Evolutionary conservation across 2,797 vertebrate genomes (phyloP).

Genomic region (Mycteria americana): DNA sequence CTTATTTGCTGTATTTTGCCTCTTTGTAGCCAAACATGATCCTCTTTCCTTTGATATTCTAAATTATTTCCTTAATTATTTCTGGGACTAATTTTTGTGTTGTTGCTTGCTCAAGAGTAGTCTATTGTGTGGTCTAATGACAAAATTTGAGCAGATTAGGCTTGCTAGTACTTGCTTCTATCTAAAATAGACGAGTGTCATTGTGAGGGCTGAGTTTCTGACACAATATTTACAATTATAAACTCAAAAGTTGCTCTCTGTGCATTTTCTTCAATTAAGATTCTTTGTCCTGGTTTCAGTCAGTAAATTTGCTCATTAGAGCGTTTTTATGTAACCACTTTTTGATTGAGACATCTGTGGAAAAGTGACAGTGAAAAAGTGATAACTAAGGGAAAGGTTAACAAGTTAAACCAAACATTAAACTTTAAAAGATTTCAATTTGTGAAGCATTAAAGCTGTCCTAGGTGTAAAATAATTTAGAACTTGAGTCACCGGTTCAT

Average conservation of each 20-base stretch:
- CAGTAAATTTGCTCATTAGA: conserved; percentile 15
- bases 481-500: neutral
- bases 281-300: conserved; percentile 23
- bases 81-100: neutral
- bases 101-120: neutral
- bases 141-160: conserved; percentile 20
- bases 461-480: neutral
- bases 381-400: neutral
- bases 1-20: neutral
- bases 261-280: conserved; percentile 24
- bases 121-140: conserved; percentile 3
- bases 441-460: neutral
- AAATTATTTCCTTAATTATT: neutral
- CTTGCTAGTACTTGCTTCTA: neutral
- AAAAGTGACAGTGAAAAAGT: neutral
- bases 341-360: neutral
- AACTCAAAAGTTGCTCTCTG: conserved; percentile 6
- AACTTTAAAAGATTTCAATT: neutral
- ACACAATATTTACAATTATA: conserved; percentile 48
- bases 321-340: neutral
- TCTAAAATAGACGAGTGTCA: neutral
- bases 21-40: neutral
- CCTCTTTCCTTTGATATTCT: neutral
- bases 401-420: neutral
- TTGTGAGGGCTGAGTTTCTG: conserved; percentile 7